Base-by-base conservation (phyloP, 2,888 invertebrate genomes). In the Lasioglossum villosulum region DNA sequence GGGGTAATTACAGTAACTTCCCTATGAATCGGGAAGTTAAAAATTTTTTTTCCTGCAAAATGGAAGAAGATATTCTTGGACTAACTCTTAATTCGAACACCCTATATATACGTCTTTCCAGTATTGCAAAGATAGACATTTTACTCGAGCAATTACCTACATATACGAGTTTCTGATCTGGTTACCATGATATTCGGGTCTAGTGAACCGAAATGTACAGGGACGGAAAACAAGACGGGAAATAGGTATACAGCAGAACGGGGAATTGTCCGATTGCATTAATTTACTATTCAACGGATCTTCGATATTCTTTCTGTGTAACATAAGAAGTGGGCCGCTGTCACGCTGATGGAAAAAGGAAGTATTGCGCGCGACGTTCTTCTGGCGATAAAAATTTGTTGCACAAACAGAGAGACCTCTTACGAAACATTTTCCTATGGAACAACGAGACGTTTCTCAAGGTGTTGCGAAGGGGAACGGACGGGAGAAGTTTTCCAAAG, bases 401-500 rank as follows among this genome's bases (percentile, higher is more conserved):
- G 34, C 34, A 23, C 23, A 19, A 37, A 37, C 66, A 34, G 66
- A 34, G 66, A 37, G 66, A 34, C 34, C 66, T 23, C 4, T 66
- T 37, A 0, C 34, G 30, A 10, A 66, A 66, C 34, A 63, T 16
- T 63, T 63, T 63, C 30, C 6, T 63, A 30, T 37, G 66, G 19
- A 19, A 37, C 23, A 34, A 66, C 66, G 66, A 66, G 30, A 34
- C 66, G 66, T 34, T 66, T 37, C 19, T 34, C 66, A 34, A 63
- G 68, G 70, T 37, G 37, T 12, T 70, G 23, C 3, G 52, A n/a
- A n/a, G 37, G 52, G 14, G 71, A 63, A 45, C 75, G 74, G 10
- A 39, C 59, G n/a, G 52, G 74, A 76, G 42, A 34, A 30, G 34
- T 52, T 71, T 84, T 75, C 48, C 59, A 52, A 48, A 48, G 73